Percentiles rank a stretch among this genome's conserved stretches.
Conservation (phyloP, 2,888 invertebrate species). For the Dilophus febrilis region DNA sequence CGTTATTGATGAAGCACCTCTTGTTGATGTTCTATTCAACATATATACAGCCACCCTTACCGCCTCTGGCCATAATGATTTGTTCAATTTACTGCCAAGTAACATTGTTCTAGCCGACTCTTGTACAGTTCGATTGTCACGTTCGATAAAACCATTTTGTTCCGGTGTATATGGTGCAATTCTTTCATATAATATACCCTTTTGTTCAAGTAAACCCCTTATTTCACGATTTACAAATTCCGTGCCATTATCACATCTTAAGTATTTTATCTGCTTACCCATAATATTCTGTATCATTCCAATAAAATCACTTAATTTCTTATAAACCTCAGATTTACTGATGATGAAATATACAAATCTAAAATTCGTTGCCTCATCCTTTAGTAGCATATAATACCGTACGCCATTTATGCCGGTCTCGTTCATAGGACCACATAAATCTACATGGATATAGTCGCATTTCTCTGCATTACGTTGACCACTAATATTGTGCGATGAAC, state of each 20-base stretch:
- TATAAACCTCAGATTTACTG: neutral
- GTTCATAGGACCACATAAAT: constrained; percentile 4
- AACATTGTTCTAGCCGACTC: constrained; percentile 15
- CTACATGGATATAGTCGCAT: constrained; percentile 1
- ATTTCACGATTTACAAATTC: constrained; percentile 5
- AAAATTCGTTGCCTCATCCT: constrained; percentile 5
- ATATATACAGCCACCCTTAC: constrained; percentile 13
- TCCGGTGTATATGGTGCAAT: constrained; percentile 11
- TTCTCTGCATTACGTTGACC: neutral
- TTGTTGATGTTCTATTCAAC: constrained; percentile 9
- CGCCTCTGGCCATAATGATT: constrained; percentile 16
- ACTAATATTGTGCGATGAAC: constrained; percentile 2
- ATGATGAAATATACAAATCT: constrained; percentile 1
- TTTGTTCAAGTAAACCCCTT: neutral
- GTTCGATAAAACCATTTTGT: constrained; percentile 15
- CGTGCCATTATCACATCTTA: constrained; percentile 5
- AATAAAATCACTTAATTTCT: neutral
- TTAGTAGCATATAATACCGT: constrained; percentile 6
- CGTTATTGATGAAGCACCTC: neutral
- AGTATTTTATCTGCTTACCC: neutral
- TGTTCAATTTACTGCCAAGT: constrained; percentile 11
- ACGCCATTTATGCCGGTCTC: constrained; percentile 1
- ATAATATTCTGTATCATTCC: neutral
- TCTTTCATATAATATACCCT: neutral
- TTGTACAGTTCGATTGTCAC: constrained; percentile 14